phyloP scores from a whole-genome alignment of 2,113 vertebrate species.

The Barbus barbus region DNA sequence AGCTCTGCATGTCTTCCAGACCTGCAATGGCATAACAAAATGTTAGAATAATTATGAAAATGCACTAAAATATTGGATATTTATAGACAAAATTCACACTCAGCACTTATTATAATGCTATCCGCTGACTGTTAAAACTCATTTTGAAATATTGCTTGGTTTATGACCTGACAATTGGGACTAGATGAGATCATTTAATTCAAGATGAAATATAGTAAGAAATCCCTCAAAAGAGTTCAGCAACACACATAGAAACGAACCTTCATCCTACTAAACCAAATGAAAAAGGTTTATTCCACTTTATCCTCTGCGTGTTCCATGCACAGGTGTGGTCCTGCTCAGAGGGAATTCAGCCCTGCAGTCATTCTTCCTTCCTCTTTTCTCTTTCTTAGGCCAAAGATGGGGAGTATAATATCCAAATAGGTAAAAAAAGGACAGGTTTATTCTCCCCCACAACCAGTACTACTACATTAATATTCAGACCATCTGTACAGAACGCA shows the following conservation, averaged over 20 bases:
- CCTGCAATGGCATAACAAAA: background rate
- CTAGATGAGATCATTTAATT: background rate
- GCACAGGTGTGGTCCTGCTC: background rate
- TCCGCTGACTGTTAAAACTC: no score
- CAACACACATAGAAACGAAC: background rate
- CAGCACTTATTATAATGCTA: no score
- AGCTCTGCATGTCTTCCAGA: background rate
- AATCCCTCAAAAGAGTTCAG: background rate
- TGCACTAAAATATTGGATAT: background rate
- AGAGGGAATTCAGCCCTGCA: slow-evolving; percentile 11
- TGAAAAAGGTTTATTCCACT: background rate
- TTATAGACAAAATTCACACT: background rate
- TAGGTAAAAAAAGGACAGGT: slow-evolving; percentile 34
- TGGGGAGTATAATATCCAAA: slow-evolving; percentile 27
- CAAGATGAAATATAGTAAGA: background rate
- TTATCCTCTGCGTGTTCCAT: background rate
- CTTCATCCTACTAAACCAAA: no score
- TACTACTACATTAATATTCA: slow-evolving; percentile 43
- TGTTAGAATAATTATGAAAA: background rate
- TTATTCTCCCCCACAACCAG: slow-evolving; percentile 4
- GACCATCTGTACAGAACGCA: slow-evolving; percentile 36
- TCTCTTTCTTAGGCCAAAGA: background rate
- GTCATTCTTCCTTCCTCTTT: slow-evolving; percentile 11
- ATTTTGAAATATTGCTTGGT: background rate
- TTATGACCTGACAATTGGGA: background rate